Conservation (phyloP, 2,888 invertebrate species). For the Stomorhina lunata region DNA sequence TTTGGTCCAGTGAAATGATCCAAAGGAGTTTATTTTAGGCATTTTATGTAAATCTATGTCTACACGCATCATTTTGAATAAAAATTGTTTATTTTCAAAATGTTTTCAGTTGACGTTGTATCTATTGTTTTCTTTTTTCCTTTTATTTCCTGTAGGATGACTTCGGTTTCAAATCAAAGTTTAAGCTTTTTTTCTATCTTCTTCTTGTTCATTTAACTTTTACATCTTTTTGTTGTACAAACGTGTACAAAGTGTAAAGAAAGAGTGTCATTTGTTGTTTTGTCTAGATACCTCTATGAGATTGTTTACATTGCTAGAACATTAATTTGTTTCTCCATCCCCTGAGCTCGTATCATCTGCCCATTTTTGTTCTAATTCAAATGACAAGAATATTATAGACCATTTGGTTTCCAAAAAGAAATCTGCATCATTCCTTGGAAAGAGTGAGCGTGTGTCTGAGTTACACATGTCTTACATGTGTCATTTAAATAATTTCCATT, state of each 20-base stretch:
- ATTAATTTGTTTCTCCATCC: not conserved
- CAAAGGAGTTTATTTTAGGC: not conserved
- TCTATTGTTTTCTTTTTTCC: conserved; percentile 12
- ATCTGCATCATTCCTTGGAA: not conserved
- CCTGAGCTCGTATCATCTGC: not conserved
- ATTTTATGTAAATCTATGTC: not conserved
- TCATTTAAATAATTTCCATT: conserved; percentile 55
- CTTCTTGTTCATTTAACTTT: conserved; percentile 41
- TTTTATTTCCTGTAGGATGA: conserved; percentile 39
- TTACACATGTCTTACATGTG: conserved; percentile 63
- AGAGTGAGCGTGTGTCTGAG: not conserved
- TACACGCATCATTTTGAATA: not conserved
- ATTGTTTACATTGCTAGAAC: conserved; percentile 9
- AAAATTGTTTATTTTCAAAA: conserved; percentile 34
- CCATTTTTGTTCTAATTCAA: conserved; percentile 15
- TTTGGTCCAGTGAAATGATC: not conserved
- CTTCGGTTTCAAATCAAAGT: conserved; percentile 63
- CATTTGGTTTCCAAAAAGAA: conserved; percentile 14
- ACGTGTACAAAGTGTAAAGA: too few relatives aligned
- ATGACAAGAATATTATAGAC: conserved; percentile 45
- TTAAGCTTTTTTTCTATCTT: conserved; percentile 38
- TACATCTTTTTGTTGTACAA: conserved; percentile 26
- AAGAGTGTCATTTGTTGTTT: not conserved
- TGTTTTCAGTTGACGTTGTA: not conserved
- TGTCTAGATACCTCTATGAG: not conserved